phyloP scores from a whole-genome alignment of 2,888 invertebrate genomes.

The Cephonodes hylas region DNA sequence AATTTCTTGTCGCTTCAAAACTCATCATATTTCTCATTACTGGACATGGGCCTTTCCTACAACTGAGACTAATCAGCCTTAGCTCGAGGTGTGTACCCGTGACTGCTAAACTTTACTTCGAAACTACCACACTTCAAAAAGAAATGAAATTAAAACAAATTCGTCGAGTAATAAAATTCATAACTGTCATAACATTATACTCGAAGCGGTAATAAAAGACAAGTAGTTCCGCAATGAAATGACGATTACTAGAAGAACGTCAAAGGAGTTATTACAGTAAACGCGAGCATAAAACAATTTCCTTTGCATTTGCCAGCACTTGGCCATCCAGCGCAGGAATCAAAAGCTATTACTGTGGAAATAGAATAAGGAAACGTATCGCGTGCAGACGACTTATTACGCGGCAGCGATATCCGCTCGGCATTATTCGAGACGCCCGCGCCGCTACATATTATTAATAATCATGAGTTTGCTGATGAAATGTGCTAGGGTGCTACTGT shows the following conservation, averaged over 20 bases:
- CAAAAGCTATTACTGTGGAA: conserved; percentile 14
- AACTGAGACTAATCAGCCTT: too few species aligned
- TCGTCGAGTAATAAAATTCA: too few species aligned
- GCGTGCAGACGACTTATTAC: conserved; percentile 15
- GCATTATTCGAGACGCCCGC: conserved; percentile 5
- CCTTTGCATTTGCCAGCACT: not conserved
- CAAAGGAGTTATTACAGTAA: not conserved
- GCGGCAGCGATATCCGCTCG: conserved; percentile 7
- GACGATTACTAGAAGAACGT: too few species aligned
- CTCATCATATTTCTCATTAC: too few species aligned
- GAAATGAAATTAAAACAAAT: too few species aligned
- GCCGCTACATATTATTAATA: not conserved
- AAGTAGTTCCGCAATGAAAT: not conserved
- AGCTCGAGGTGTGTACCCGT: too few species aligned
- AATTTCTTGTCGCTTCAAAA: too few species aligned
- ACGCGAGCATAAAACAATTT: not conserved
- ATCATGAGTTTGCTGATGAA: not conserved
- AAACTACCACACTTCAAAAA: too few species aligned
- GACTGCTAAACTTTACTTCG: too few species aligned
- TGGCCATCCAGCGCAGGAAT: not conserved
- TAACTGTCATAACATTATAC: not conserved
- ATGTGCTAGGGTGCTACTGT: not conserved
- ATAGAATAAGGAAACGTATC: conserved; percentile 13
- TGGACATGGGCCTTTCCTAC: too few species aligned
- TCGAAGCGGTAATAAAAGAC: not conserved